Conservation (phyloP, 2,113 vertebrate genomes). For the Ciconia stormi region DNA sequence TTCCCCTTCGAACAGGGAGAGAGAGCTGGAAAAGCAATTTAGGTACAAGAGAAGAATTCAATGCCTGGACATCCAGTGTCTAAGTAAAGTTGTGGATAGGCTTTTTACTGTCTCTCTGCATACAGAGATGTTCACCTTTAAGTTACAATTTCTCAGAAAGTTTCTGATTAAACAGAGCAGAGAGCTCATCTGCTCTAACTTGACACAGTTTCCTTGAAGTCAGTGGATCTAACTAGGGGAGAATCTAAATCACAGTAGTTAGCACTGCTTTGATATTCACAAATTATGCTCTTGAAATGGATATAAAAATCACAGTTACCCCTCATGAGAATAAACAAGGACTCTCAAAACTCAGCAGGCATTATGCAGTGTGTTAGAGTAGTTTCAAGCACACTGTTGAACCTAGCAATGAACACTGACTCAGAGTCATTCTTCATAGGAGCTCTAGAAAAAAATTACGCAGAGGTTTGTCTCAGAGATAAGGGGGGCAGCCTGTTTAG, state of each 20-base stretch:
- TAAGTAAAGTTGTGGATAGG: not conserved
- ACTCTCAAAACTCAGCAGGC: not conserved
- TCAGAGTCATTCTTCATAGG: not conserved
- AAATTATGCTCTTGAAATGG: not conserved
- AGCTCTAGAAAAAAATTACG: not conserved
- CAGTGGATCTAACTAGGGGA: not conserved
- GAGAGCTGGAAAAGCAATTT: not conserved
- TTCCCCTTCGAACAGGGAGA: not conserved
- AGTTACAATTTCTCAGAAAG: not conserved
- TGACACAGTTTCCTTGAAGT: conserved; percentile 14
- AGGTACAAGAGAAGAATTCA: not conserved
- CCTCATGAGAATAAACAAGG: not conserved
- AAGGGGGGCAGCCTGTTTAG: not conserved
- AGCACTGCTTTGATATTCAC: not conserved
- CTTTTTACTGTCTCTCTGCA: not conserved
- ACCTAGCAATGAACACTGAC: not conserved
- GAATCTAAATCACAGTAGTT: not conserved
- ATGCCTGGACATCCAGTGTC: not conserved
- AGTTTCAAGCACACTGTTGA: not conserved
- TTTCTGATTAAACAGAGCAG: not conserved
- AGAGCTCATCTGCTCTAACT: not conserved
- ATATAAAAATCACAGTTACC: not conserved
- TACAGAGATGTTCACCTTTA: not conserved
- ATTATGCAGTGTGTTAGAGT: not conserved
- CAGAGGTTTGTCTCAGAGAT: not conserved